A percentile compares a stretch with the other conserved stretches of the same genome.
Evolutionary conservation across 2,797 vertebrate genomes (phyloP).

Genomic region (Acridotheres tristis): DNA sequence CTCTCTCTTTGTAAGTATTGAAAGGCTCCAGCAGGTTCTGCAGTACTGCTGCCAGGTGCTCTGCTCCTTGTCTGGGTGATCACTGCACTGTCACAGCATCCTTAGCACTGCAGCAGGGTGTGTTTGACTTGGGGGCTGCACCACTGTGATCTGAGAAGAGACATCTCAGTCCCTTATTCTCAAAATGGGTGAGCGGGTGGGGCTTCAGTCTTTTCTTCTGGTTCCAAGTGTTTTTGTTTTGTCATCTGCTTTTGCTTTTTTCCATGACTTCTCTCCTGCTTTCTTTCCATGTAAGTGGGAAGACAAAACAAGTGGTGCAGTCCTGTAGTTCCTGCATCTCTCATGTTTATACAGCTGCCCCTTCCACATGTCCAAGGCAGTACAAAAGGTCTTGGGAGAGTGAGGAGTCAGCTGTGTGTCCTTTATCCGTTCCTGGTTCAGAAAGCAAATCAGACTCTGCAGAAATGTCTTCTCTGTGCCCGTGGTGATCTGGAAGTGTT

Average conservation of each 20-base stretch:
- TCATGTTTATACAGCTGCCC: conserved; percentile 13
- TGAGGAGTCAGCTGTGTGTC: conserved; percentile 13
- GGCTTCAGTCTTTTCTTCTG: conserved; percentile 51
- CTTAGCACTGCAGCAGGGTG: conserved; percentile 47
- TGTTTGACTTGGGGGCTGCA: conserved; percentile 59
- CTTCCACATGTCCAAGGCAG: background rate
- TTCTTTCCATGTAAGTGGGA: conserved; percentile 41
- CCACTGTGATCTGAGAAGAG: conserved; percentile 44
- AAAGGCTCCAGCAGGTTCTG: conserved; percentile 74
- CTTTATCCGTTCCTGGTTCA: background rate
- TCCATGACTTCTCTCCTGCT: conserved; percentile 37
- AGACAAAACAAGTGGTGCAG: conserved; percentile 24
- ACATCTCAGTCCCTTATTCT: background rate
- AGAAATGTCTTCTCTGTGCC: conserved; percentile 31
- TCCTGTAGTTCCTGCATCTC: background rate
- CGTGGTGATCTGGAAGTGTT: conserved; percentile 13
- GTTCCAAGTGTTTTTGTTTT: conserved; percentile 36
- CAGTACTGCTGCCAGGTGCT: conserved; percentile 66
- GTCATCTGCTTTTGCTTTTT: conserved; percentile 56
- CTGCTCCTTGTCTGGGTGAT: conserved; percentile 67
- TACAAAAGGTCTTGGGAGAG: conserved; percentile 13
- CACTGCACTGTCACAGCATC: conserved; percentile 52
- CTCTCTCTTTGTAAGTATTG: conserved; percentile 99
- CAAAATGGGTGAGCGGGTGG: conserved; percentile 28
- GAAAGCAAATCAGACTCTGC: background rate